A percentile compares a stretch with the other conserved stretches of the same genome.
phyloP scores from a whole-genome alignment of 2,113 vertebrate genomes.

The Ptilorrhoa leucosticta region DNA sequence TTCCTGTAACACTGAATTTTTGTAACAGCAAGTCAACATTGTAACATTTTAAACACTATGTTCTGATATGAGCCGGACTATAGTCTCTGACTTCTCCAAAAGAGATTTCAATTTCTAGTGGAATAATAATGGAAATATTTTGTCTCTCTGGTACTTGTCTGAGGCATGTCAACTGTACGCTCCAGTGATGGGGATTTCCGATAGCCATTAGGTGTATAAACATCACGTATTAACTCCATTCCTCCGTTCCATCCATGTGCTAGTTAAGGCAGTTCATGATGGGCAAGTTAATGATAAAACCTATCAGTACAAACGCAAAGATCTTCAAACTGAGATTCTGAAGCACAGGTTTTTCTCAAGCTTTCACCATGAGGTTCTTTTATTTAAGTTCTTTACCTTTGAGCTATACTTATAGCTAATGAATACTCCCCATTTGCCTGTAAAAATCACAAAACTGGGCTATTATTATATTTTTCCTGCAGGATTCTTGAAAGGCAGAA shows the following conservation, averaged over 20 bases:
- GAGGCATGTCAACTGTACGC: not conserved
- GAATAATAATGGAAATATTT: not conserved
- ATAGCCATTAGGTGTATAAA: not conserved
- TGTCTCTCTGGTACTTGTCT: conserved; percentile 2
- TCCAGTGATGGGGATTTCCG: not conserved
- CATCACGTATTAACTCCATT: not conserved
- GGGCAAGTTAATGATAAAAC: not conserved
- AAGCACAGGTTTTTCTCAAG: not conserved
- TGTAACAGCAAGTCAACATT: conserved; percentile 40
- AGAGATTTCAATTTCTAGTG: not conserved
- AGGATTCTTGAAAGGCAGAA: not conserved
- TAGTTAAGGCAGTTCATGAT: not conserved
- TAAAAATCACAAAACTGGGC: not conserved
- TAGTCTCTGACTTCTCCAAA: not conserved
- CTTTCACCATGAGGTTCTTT: not conserved
- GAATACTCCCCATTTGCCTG: not conserved
- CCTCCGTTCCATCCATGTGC: not conserved
- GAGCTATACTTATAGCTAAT: not conserved
- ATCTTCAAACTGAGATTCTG: not conserved
- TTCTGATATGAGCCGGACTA: not conserved
- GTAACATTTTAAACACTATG: conserved; percentile 31
- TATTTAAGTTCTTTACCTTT: not conserved
- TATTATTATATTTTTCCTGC: not conserved
- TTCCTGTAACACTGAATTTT: conserved; percentile 63
- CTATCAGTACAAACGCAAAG: not conserved